Conservation (phyloP, 2,888 invertebrate genomes). For the Calephelis perditalis region DNA sequence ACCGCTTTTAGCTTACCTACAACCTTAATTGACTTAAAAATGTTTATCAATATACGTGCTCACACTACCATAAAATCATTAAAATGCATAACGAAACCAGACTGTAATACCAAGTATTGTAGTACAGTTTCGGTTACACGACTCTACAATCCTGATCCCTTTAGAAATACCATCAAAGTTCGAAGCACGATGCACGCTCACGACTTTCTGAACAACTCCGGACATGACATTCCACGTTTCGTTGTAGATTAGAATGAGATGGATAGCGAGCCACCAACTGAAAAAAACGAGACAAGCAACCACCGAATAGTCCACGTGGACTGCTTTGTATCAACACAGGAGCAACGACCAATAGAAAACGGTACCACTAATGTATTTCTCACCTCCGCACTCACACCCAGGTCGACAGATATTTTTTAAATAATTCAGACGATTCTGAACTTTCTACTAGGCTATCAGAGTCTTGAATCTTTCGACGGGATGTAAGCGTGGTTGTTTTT, state of each 20-base stretch:
- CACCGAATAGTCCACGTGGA: slow-evolving; percentile 75
- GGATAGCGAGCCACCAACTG: slow-evolving; percentile 64
- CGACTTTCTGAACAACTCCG: slow-evolving; percentile 79
- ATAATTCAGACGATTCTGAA: slow-evolving; percentile 57
- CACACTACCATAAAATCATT: slow-evolving; percentile 37
- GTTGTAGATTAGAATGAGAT: slow-evolving; percentile 77
- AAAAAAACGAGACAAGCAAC: slow-evolving; percentile 76
- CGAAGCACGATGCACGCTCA: slow-evolving; percentile 78
- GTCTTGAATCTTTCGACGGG: slow-evolving; percentile 51
- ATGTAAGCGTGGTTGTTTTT: slow-evolving; percentile 44
- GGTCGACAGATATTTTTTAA: slow-evolving; percentile 55
- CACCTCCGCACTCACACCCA: slow-evolving; percentile 78
- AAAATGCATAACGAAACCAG: slow-evolving; percentile 32
- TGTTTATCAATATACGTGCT: slow-evolving; percentile 67
- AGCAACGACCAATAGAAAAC: slow-evolving; percentile 78
- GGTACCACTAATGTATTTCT: slow-evolving; percentile 79
- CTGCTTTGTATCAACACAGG: slow-evolving; percentile 77
- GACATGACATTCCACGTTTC: slow-evolving; percentile 78
- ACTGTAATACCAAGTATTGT: slow-evolving; percentile 37
- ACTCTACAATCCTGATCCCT: slow-evolving; percentile 44
- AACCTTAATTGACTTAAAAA: slow-evolving; percentile 79
- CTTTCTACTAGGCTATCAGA: slow-evolving; percentile 46
- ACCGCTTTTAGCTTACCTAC: slow-evolving; percentile 74
- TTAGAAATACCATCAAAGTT: slow-evolving; percentile 48
- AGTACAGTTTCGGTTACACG: slow-evolving; percentile 34